phyloP scores from a whole-genome alignment of 1,140 invertebrate species.

The Drosophila pachea region DNA sequence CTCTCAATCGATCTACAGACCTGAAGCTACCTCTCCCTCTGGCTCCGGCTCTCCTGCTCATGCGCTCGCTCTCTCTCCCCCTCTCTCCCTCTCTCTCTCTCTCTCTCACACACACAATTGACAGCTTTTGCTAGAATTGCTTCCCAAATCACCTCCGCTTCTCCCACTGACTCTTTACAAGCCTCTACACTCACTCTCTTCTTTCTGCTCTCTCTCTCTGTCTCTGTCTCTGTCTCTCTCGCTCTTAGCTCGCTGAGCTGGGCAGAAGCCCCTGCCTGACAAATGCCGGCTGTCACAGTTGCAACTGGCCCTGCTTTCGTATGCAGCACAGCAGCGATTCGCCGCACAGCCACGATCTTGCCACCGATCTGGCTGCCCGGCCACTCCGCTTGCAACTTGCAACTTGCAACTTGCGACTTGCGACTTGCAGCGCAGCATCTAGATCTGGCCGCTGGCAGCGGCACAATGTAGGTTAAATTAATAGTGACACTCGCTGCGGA shows the following conservation, averaged over 20 bases:
- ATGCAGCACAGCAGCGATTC: slow-evolving; percentile 16
- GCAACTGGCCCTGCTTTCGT: slow-evolving; percentile 43
- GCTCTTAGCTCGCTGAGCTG: background rate
- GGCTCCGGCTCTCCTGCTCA: too few species aligned
- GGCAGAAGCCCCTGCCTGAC: slow-evolving; percentile 27
- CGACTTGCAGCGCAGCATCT: background rate
- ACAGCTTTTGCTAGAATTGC: too few species aligned
- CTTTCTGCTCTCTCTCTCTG: too few species aligned
- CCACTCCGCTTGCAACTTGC: background rate
- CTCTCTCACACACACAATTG: too few species aligned
- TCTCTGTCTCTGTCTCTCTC: too few species aligned
- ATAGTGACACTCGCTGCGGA: slow-evolving; percentile 65
- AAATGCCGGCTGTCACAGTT: slow-evolving; percentile 60
- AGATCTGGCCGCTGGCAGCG: slow-evolving; percentile 12
- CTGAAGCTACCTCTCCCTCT: too few species aligned
- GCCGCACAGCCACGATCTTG: background rate
- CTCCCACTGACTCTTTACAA: too few species aligned
- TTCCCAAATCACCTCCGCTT: too few species aligned
- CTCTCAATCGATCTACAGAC: too few species aligned
- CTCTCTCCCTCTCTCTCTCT: too few species aligned
- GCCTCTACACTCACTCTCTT: too few species aligned
- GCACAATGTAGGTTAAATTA: slow-evolving; percentile 71
- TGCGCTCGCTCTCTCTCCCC: too few species aligned
- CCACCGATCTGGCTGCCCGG: slow-evolving; percentile 1
- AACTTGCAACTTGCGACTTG: background rate